Percentiles rank a stretch among this genome's conserved stretches.
These are phyloP conservation scores for Triplophysa siluroides DNA, from an alignment of 2,113 vertebrate species.

Conservation along the genomic window DNA sequence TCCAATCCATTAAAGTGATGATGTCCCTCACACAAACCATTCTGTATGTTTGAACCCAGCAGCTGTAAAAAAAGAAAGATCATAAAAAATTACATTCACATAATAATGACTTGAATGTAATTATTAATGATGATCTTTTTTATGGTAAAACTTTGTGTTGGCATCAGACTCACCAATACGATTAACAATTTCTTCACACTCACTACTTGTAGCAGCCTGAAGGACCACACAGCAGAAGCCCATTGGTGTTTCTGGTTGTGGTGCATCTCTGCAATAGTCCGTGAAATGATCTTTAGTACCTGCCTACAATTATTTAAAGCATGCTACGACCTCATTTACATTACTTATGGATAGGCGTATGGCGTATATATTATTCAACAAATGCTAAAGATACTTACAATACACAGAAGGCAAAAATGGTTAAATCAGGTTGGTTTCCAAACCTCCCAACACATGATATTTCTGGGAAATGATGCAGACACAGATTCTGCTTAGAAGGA, in stretches of 20 bases:
- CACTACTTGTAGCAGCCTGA: slow-evolving; percentile 63
- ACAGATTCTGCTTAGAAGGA: slow-evolving; percentile 68
- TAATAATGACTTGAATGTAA: not conserved
- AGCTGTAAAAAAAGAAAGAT: slow-evolving; percentile 67
- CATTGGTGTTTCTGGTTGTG: slow-evolving; percentile 62
- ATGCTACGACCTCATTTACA: not conserved
- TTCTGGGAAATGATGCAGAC: slow-evolving; percentile 77
- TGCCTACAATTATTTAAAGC: not conserved
- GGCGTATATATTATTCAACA: not conserved
- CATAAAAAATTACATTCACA: not conserved
- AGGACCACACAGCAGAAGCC: slow-evolving; percentile 79
- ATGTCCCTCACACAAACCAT: slow-evolving; percentile 78
- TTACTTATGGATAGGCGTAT: not conserved
- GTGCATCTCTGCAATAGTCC: slow-evolving; percentile 74
- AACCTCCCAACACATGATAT: slow-evolving; percentile 82
- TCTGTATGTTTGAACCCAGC: slow-evolving; percentile 83
- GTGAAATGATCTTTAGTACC: slow-evolving; percentile 43
- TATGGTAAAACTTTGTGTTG: not conserved
- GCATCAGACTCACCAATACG: slow-evolving; percentile 74
- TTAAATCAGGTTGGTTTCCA: slow-evolving; percentile 61
- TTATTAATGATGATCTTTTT: no score
- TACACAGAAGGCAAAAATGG: slow-evolving; percentile 79
- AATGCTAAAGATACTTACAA: slow-evolving; percentile 64
- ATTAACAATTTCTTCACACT: slow-evolving; percentile 78
- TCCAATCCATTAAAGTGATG: not conserved